phyloP scores from a whole-genome alignment of 1,140 invertebrate genomes.

The Pinna nobilis region DNA sequence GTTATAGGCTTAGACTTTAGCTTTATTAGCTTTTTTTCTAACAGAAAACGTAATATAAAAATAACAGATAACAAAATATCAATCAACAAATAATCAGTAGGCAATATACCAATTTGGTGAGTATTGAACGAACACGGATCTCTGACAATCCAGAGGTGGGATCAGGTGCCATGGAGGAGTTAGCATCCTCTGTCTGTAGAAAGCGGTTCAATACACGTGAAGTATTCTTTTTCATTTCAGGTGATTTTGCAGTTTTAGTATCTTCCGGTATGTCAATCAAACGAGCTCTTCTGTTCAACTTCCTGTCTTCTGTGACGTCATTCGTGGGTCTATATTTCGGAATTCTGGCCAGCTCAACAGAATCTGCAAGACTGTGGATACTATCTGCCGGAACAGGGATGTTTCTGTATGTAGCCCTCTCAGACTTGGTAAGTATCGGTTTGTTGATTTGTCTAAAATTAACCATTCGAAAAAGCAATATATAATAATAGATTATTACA shows the following conservation, averaged over 20 bases:
- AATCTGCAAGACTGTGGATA: conserved; percentile 75
- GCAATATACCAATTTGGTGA: not conserved
- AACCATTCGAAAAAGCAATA: too few species aligned
- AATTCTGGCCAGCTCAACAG: conserved; percentile 58
- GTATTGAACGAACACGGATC: too few species aligned
- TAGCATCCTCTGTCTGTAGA: not conserved
- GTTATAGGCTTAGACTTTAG: too few species aligned
- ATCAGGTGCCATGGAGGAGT: too few species aligned
- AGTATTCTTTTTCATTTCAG: conserved; percentile 70
- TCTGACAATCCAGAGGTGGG: too few species aligned
- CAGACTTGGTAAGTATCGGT: too few species aligned
- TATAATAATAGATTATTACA: too few species aligned
- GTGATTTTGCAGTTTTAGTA: conserved; percentile 92
- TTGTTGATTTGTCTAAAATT: too few species aligned
- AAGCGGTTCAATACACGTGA: not conserved
- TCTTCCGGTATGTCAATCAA: conserved; percentile 85
- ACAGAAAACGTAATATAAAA: too few species aligned
- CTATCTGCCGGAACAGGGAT: conserved; percentile 79
- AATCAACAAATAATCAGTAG: not conserved
- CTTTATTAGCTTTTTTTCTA: too few species aligned
- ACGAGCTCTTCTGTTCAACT: conserved; percentile 81
- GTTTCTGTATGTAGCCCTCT: too few species aligned
- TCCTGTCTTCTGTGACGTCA: conserved; percentile 80
- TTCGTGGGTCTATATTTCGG: conserved; percentile 81
- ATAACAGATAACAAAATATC: too few species aligned